Evolutionary conservation across 2,888 invertebrate species (phyloP).

Genomic region (Mesorhabditis spiculigera): DNA sequence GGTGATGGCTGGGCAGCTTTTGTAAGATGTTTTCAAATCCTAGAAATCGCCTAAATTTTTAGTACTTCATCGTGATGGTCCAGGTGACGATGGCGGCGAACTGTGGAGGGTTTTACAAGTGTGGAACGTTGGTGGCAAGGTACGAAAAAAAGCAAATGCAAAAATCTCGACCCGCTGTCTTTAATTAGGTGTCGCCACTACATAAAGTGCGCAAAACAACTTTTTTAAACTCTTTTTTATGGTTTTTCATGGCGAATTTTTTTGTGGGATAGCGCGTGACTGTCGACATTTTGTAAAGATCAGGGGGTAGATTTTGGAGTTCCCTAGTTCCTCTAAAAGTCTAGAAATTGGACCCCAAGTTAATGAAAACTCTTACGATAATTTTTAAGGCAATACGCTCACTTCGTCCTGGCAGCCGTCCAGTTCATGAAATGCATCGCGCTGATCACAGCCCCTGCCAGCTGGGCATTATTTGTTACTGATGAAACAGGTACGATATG

Average conservation of each 20-base stretch:
- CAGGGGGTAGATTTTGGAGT: too few species aligned
- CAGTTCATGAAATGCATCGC: slow-evolving; percentile 52
- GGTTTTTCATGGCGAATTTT: too few species aligned
- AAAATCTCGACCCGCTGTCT: too few species aligned
- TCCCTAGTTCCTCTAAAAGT: neutral
- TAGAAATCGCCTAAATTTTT: too few species aligned
- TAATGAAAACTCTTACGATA: neutral
- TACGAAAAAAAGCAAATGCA: slow-evolving; percentile 8
- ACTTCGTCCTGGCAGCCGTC: slow-evolving; percentile 45
- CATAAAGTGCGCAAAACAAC: too few species aligned
- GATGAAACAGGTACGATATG: slow-evolving; percentile 21
- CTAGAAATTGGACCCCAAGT: neutral
- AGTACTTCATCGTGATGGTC: slow-evolving; percentile 33
- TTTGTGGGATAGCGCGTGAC: too few species aligned
- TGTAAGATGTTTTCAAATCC: too few species aligned
- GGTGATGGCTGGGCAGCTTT: too few species aligned
- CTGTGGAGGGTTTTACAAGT: slow-evolving; percentile 54
- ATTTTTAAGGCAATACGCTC: slow-evolving; percentile 35
- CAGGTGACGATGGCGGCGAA: slow-evolving; percentile 45
- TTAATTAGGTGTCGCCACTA: too few species aligned
- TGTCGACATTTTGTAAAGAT: too few species aligned
- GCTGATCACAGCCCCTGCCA: slow-evolving; percentile 43
- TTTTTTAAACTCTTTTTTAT: too few species aligned
- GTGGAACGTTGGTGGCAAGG: slow-evolving; percentile 47
- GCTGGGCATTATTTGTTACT: slow-evolving; percentile 37